phyloP scores from a whole-genome alignment of 2,113 vertebrate genomes.

The Sander lucioperca region DNA sequence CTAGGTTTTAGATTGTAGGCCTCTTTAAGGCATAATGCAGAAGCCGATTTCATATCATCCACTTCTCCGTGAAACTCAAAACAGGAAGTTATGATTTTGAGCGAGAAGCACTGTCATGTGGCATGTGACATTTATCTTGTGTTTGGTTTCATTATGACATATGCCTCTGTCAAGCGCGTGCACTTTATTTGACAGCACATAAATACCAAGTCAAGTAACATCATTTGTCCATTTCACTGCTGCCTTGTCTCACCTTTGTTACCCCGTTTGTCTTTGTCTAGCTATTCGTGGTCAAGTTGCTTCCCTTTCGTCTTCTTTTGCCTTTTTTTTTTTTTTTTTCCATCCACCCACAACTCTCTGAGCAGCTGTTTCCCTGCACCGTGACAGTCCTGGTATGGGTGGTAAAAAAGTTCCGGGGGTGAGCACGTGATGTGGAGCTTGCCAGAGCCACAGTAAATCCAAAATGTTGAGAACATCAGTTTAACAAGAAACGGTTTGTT shows the following conservation, averaged over 20 bases:
- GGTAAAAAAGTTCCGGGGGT: not conserved
- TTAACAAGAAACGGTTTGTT: not conserved
- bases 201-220: not conserved
- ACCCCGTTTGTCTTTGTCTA: not conserved
- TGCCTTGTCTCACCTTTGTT: not conserved
- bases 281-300: not conserved
- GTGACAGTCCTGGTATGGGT: constrained; percentile 22
- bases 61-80: constrained; percentile 73
- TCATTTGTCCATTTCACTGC: not conserved
- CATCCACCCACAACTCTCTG: constrained; percentile 13
- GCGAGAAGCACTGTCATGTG: not conserved
- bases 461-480: not conserved
- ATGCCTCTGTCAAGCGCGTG: not conserved
- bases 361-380: not conserved
- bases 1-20: not conserved
- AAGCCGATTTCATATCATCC: constrained; percentile 34
- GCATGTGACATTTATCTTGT: not conserved
- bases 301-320: not conserved
- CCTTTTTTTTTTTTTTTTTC: not conserved
- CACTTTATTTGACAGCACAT: not conserved
- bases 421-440: not conserved
- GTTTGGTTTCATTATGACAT: not conserved
- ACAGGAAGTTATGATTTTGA: constrained; percentile 58
- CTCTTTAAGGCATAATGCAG: not conserved
- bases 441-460: not conserved